Base-by-base conservation (phyloP, 2,888 invertebrate species). In the Cordylochernes scorpioides region DNA sequence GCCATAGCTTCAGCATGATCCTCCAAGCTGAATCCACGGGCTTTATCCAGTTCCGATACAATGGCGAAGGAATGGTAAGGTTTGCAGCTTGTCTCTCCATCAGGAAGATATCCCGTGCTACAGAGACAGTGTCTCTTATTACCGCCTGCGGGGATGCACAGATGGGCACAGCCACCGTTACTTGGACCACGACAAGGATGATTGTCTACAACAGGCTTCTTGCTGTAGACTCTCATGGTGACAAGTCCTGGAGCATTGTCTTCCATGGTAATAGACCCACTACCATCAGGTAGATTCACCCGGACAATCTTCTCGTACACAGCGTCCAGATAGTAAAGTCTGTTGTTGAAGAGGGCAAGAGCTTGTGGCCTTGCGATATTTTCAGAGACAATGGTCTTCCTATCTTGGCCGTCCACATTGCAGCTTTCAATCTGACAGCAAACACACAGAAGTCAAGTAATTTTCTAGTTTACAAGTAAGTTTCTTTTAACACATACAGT, bases 141-240 rank as follows among this genome's bases (percentile, higher is more conserved):
- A 1, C 65, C 65, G n/a, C 68, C 67, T 5, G 67, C 62, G 0
- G 91, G 88, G 13, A 97, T 63, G 51, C 97, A 97, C 17, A 97
- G 63, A 43, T 97, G 94, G 37, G 73, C 73, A 53, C 97, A 97
- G 2, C 73, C 78, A 1, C 91, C 94, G 46, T 91, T 88, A 42
- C 65, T 69, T 17, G 59, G 62, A 5, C 12, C 12, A 24, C 71
- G 58, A 49, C 88, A 86, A 0, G 82, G 80, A 53, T 88, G 86
- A 38, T 71, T 69, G 25, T 67, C 63, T 45, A 40, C 31, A 25
- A 64, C 65, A 37, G 68, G 65, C 17, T 80, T 64, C 53, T 84
- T 84, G 44, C 74, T 72, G 58, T 74, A 82, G 39, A 86, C 67
- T 10, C 72, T 75, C 48, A 88, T 64, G 1, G 73, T 77, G 46